Percentiles rank a stretch among this genome's conserved stretches.
Evolutionary conservation across 1,140 invertebrate species (phyloP).

Genomic region (Tenebrio molitor): DNA sequence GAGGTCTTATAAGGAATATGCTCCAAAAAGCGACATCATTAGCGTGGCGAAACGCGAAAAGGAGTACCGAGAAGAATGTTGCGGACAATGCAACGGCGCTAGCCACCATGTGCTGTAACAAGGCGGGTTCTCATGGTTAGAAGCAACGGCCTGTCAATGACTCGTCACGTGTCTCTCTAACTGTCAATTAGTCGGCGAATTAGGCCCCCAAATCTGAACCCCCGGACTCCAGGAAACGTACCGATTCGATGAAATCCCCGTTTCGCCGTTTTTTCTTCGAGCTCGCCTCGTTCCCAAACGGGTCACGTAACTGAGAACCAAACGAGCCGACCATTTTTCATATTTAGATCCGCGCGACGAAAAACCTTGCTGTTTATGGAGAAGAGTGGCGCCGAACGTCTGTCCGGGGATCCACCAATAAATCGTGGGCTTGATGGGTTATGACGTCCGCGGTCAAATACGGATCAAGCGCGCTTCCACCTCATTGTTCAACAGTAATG

Average conservation of each 20-base stretch:
- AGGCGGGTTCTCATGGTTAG: slow-evolving; percentile 45
- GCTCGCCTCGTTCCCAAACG: slow-evolving; percentile 1
- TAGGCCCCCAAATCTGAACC: too few relatives aligned
- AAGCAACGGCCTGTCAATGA: slow-evolving; percentile 41
- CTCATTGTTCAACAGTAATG: slow-evolving; percentile 11
- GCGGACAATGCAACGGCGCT: slow-evolving; percentile 46
- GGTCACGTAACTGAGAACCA: slow-evolving; percentile 3
- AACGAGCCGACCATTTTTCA: slow-evolving; percentile 6
- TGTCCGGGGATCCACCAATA: not conserved
- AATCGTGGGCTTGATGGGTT: slow-evolving; percentile 35
- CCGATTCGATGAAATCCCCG: slow-evolving; percentile 1
- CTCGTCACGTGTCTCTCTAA: slow-evolving; percentile 23
- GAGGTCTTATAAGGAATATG: slow-evolving; percentile 51
- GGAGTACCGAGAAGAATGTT: slow-evolving; percentile 45
- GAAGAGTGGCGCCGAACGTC: slow-evolving; percentile 10
- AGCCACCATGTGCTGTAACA: slow-evolving; percentile 29
- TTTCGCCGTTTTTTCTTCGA: not conserved
- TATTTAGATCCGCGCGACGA: not conserved
- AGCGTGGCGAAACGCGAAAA: slow-evolving; percentile 49
- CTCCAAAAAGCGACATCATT: slow-evolving; percentile 57
- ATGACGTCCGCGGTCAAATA: slow-evolving; percentile 17
- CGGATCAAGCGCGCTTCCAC: not conserved
- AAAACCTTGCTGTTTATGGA: slow-evolving; percentile 6
- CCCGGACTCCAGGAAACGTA: too few relatives aligned
- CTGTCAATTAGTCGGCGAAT: slow-evolving; percentile 40